Evolutionary conservation across 1,140 invertebrate genomes (phyloP), one percentile per base, ranked within the genome.

Genomic region (Akabosia matsudoensis): DNA sequence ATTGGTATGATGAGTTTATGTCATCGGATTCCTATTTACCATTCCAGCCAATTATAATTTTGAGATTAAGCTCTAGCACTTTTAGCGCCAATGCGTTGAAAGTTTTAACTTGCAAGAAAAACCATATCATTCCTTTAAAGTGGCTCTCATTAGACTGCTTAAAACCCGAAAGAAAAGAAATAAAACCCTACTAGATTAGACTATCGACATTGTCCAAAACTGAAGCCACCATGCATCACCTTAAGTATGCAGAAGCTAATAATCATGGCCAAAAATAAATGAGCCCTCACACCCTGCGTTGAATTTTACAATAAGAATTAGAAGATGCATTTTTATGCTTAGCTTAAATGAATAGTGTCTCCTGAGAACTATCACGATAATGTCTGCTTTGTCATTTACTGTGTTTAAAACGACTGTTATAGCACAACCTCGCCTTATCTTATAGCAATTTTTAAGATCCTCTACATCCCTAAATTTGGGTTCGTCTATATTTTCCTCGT

Each of bases 231-330:
- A 30, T 67, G 26, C 28, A 67, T 30, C 61, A 67, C 30, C 31
- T n/a, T n/a, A n/a, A 67, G 26, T 67, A 30, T 67, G n/a, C 61
- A n/a, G 31, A 24, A 67, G 31, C 31, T 30, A 67, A 67, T 67
- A 30, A 67, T 30, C 61, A 30, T 10, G 61, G 31, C 28, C 31
- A 67, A 30, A 67, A 67, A 67, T 67, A 30, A 30, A 67, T 67
- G 28, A 30, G 30, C 24, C 61, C 61, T 30, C 61, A 67, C 61
- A 67, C 61, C 61, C 61, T 67, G 61, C 7, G 1, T 67, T n/a
- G n/a, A n/a, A 67, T 31, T 67, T 67, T 67, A 30, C 22, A 4
- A 61, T 61, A 61, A 10, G 37, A 45, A 45, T 45, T 45, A 10
- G 37, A 45, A 18, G 7, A 7, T 18, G 18, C 37, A 45, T 45